Conservation (phyloP, 2,797 vertebrate genomes). For the Chelonia mydas region DNA sequence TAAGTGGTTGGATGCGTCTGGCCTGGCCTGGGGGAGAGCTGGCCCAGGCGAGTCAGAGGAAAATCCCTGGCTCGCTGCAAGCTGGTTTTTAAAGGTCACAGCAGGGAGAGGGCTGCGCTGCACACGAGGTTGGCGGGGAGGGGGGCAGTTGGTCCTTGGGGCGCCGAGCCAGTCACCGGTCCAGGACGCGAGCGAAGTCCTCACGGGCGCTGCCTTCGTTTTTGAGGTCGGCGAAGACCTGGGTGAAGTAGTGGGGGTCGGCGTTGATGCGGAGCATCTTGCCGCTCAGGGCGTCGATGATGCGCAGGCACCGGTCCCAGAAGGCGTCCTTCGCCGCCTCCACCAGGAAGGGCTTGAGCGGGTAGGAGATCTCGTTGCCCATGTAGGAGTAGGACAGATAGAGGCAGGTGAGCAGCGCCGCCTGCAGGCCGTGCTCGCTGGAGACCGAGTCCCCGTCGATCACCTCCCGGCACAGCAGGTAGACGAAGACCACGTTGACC, state of each 20-base stretch:
- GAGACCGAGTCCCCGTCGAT: conserved; percentile 93
- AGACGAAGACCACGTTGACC: conserved; percentile 95
- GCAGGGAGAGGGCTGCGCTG: not conserved
- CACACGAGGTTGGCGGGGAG: not conserved
- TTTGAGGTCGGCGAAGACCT: conserved; percentile 98
- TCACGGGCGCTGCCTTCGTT: conserved; percentile 92
- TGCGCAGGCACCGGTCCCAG: conserved; percentile 98
- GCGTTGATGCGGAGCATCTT: conserved; percentile 99
- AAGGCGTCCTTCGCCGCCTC: conserved; percentile 98
- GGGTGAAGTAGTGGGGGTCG: conserved; percentile 98
- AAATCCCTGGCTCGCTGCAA: not conserved
- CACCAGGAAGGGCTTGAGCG: conserved; percentile 96
- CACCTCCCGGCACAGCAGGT: conserved; percentile 96
- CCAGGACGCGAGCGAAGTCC: conserved; percentile 88
- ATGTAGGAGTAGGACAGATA: conserved; percentile 98
- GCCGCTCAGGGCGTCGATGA: conserved; percentile 96
- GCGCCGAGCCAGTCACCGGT: conserved; percentile 85
- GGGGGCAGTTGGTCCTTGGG: not conserved
- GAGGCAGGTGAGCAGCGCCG: conserved; percentile 93
- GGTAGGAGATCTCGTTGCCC: conserved; percentile 98
- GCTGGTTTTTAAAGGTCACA: not conserved
- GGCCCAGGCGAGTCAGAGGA: not conserved
- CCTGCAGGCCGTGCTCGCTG: conserved; percentile 94
- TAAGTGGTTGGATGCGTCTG: not conserved
- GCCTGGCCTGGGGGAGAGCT: not conserved